phyloP scores from a whole-genome alignment of 1,140 invertebrate species.

The Diachasmimorpha longicaudata region DNA sequence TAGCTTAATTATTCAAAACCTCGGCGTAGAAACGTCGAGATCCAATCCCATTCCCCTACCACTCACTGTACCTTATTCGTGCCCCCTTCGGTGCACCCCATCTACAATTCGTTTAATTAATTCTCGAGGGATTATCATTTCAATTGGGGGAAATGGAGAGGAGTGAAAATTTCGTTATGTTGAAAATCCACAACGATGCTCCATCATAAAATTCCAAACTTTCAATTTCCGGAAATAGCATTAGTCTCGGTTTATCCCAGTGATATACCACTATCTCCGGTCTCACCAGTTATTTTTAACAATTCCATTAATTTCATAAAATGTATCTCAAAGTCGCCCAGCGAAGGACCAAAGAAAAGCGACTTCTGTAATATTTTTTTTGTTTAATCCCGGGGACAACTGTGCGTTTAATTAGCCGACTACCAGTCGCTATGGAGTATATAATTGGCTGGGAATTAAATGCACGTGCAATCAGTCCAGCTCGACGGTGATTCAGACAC shows the following conservation, averaged over 20 bases:
- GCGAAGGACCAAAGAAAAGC: not conserved
- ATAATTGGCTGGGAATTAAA: constrained; percentile 3
- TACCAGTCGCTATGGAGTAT: not conserved
- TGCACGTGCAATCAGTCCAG: not conserved
- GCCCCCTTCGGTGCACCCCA: not conserved
- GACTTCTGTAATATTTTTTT: not conserved
- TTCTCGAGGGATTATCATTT: not conserved
- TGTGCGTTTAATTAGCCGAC: constrained; percentile 1
- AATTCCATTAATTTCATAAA: not conserved
- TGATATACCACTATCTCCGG: no score
- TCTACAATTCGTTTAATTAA: not conserved
- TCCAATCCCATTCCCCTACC: not conserved
- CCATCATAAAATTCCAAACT: not conserved
- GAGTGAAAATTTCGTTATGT: constrained; percentile 1
- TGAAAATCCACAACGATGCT: not conserved
- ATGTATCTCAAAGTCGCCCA: not conserved
- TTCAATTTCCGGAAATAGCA: not conserved
- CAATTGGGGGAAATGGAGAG: not conserved
- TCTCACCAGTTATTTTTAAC: no score
- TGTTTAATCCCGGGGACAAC: not conserved
- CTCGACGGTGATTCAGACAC: not conserved
- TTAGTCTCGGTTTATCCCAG: not conserved
- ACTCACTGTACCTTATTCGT: not conserved
- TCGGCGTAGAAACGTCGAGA: not conserved
- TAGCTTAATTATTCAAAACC: constrained; percentile 27